phyloP scores from a whole-genome alignment of 1,140 invertebrate species.

The Drosophila ficusphila region DNA sequence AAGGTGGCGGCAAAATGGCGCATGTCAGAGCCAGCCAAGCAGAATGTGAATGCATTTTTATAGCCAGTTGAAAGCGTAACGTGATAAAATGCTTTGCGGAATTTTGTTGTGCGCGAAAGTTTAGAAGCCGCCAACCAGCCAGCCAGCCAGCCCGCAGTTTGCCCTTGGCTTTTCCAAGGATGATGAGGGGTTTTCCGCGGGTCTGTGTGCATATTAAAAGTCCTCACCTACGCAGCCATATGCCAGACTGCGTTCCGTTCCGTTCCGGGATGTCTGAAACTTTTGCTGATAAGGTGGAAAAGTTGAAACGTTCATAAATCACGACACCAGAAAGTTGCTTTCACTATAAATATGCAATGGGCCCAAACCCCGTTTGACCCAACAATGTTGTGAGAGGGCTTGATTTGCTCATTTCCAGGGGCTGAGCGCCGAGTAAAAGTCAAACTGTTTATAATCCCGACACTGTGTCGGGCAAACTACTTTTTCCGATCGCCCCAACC shows the following conservation, averaged over 20 bases:
- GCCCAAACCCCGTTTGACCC: slow-evolving; percentile 6
- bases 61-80: slow-evolving; percentile 77
- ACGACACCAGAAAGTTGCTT: slow-evolving; percentile 78
- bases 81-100: slow-evolving; percentile 77
- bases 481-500: slow-evolving; percentile 40
- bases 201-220: slow-evolving; percentile 62
- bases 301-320: slow-evolving; percentile 82
- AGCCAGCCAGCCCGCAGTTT: slow-evolving; percentile 74
- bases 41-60: slow-evolving; percentile 72
- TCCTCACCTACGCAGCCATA: slow-evolving; percentile 59
- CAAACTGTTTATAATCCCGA: slow-evolving; percentile 65
- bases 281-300: slow-evolving; percentile 79
- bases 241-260: slow-evolving; percentile 44
- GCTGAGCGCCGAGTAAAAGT: slow-evolving; percentile 9
- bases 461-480: slow-evolving; percentile 53
- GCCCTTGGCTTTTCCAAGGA: slow-evolving; percentile 48
- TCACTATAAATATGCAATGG: slow-evolving; percentile 73
- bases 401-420: slow-evolving; percentile 55
- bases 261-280: slow-evolving; percentile 50
- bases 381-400: slow-evolving; percentile 46
- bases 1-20: slow-evolving; percentile 35
- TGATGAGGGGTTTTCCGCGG: slow-evolving; percentile 1
- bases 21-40: slow-evolving; percentile 55
- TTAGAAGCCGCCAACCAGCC: slow-evolving; percentile 67
- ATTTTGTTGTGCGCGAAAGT: slow-evolving; percentile 68